phyloP scores from a whole-genome alignment of 2,888 invertebrate species.

The Drosophila siamana region DNA sequence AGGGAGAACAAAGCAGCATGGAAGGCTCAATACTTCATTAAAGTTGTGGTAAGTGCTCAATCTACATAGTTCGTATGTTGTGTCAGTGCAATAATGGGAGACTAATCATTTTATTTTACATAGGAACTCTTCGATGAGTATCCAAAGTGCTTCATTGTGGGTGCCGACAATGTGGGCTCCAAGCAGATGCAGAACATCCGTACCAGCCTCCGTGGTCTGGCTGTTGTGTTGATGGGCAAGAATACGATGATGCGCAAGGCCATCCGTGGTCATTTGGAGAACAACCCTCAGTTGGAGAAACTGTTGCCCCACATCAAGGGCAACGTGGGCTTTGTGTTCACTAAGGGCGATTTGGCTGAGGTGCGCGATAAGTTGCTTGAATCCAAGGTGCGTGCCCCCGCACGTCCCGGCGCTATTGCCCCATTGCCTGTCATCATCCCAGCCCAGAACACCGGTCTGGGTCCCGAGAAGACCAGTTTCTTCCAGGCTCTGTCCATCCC shows the following conservation, averaged over 20 bases:
- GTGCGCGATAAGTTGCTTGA: constrained; percentile 95
- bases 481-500: constrained; percentile 99
- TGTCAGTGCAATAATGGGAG: no score
- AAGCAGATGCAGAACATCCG: constrained; percentile 99
- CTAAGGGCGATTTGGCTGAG: constrained; percentile 96
- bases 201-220: constrained; percentile 94
- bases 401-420: constrained; percentile 98
- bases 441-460: constrained; percentile 99
- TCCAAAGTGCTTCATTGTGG: constrained; percentile 99
- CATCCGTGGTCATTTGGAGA: constrained; percentile 97
- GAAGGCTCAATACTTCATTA: constrained; percentile 99
- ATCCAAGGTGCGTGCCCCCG: constrained; percentile 99
- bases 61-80: not conserved
- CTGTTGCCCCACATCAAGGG: constrained; percentile 97
- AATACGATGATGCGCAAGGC: constrained; percentile 99
- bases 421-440: constrained; percentile 98
- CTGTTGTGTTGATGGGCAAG: constrained; percentile 99
- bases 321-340: constrained; percentile 99
- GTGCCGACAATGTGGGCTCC: constrained; percentile 99
- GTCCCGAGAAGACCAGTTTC: constrained; percentile 99
- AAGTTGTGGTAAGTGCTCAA: constrained; percentile 94
- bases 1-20: constrained; percentile 99
- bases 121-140: constrained; percentile 98
- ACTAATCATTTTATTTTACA: constrained; percentile 42
- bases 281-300: constrained; percentile 97